Conservation (phyloP, 2,113 vertebrate species). For the pig (Sus scrofa) region T2T-Sscrofa CM000815.6:129339501-129340000, state of each 20-base stretch:
- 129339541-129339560: slow-evolving; percentile 95
- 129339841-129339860: not conserved
- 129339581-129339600: slow-evolving; percentile 98
- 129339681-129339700: slow-evolving; percentile 81
- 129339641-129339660: slow-evolving; percentile 96
- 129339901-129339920: slow-evolving; percentile 13
- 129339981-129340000: slow-evolving; percentile 43
- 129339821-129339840: not conserved
- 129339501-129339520: slow-evolving; percentile 27
- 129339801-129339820: slow-evolving; percentile 4
- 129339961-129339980: slow-evolving; percentile 27
- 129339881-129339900: slow-evolving; percentile 16
- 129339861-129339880: not conserved
- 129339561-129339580: slow-evolving; percentile 97
- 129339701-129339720: slow-evolving; percentile 39
- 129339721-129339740: slow-evolving; percentile 57
- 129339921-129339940: not conserved
- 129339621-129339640: slow-evolving; percentile 99
- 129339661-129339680: slow-evolving; percentile 97
- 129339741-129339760: slow-evolving; percentile 43
- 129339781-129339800: not conserved
- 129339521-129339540: not conserved
- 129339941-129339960: not conserved
- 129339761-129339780: slow-evolving; percentile 27
- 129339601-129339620: slow-evolving; percentile 97